Base-by-base conservation (phyloP, 2,888 invertebrate genomes). In the Lamproptera curius region DNA sequence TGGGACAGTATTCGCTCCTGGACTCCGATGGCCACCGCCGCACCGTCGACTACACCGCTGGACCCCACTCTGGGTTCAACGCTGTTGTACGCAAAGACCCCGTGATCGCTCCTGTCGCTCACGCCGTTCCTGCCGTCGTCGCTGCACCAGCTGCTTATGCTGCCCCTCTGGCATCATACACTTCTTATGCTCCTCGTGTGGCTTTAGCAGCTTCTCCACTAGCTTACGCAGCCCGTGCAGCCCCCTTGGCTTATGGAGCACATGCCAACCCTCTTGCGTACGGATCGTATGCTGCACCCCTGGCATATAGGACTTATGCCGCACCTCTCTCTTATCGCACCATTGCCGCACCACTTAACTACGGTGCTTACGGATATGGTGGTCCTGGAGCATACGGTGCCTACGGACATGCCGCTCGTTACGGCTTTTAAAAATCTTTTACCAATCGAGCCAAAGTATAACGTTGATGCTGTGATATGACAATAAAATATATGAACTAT, bases 21-120 rank as follows among this genome's bases (percentile, higher is more conserved):
- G 72, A 90, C 53, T 88, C 92, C 15, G 92, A 92, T 64, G 92
- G 92, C 58, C 89, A 90, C 47, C 89, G 88, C 65, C 89, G 92
- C 55, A 91, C 89, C 13, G 92, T 92, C 0, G 91, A 92, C 71
- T 90, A 90, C 73, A 84, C 87, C 50, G 89, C 89, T 55, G 88
- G 88, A 54, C 79, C 83, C n/a, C 73, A 87, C 63, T 80, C 83
- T 54, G 89, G 90, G 46, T 90, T 90, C 78, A 89, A 89, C 76
- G 90, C 90, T 10, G 67, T 89, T 40, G 89, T 90, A 28, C 85
- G 84, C 62, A 88, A 85, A 53, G 89, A 89, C 64, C 89, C 89
- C 6, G 71, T 65, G 3, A 53, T 65, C 35, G 65, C 68, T 41
- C 63, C 55, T 10, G 66, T 69, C 28, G 67, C 68, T 16, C 51